phyloP scores from a whole-genome alignment of 2,888 invertebrate species.

The Plebejus melissa region DNA sequence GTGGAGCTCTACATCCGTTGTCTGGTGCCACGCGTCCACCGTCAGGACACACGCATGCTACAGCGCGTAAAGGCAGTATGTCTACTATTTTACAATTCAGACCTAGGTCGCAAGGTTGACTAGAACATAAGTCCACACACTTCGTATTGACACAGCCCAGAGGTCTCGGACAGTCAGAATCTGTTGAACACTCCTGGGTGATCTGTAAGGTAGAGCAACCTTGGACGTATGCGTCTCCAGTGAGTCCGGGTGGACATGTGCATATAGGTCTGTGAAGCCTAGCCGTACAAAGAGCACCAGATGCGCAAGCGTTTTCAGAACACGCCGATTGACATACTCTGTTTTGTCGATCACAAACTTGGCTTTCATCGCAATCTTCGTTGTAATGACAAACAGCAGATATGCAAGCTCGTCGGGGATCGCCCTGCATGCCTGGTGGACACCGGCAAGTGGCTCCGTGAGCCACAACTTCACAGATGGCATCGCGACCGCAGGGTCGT shows the following conservation, averaged over 20 bases:
- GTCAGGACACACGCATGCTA: conserved; percentile 91
- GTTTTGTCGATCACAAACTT: conserved; percentile 90
- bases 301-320: conserved; percentile 88
- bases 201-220: conserved; percentile 59
- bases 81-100: conserved; percentile 90
- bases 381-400: conserved; percentile 91
- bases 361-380: conserved; percentile 91
- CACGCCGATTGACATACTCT: conserved; percentile 90
- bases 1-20: conserved; percentile 83
- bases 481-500: conserved; percentile 87
- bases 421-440: conserved; percentile 91
- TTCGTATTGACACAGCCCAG: conserved; percentile 87
- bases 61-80: conserved; percentile 88
- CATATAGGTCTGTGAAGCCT: conserved; percentile 88
- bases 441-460: conserved; percentile 91
- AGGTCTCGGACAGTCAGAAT: conserved; percentile 86
- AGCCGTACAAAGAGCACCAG: conserved; percentile 86
- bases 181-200: conserved; percentile 83
- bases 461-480: conserved; percentile 85
- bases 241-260: conserved; percentile 85
- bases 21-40: conserved; percentile 87
- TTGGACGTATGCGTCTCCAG: conserved; percentile 87
- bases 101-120: conserved; percentile 86
- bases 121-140: conserved; percentile 88
- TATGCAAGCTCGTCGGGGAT: conserved; percentile 89